phyloP scores from a whole-genome alignment of 2,113 vertebrate genomes.

The Jaculus jaculus region DNA sequence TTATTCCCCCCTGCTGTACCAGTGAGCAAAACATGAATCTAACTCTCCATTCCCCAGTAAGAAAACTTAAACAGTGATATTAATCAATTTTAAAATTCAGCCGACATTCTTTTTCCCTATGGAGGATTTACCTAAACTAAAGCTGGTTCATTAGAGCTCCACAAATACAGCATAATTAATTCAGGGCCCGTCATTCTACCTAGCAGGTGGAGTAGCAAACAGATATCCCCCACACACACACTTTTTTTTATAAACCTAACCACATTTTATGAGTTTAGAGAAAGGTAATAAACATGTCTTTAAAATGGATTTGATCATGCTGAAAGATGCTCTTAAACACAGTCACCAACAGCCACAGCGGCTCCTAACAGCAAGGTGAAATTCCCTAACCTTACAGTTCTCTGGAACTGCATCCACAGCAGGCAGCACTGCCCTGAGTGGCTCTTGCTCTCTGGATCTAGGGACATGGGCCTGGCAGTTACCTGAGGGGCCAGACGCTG shows the following conservation, averaged over 20 bases:
- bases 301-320: constrained; percentile 74
- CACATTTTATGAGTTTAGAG: constrained; percentile 38
- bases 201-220: constrained; percentile 69
- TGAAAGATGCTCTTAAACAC: constrained; percentile 79
- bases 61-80: constrained; percentile 45
- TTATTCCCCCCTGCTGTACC: background rate
- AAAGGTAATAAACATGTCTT: constrained; percentile 75
- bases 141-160: constrained; percentile 54
- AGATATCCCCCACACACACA: constrained; percentile 42
- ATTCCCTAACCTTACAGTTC: background rate
- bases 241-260: constrained; percentile 79
- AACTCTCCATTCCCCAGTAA: background rate
- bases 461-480: background rate
- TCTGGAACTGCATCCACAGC: background rate
- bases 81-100: constrained; percentile 62
- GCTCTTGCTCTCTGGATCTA: background rate
- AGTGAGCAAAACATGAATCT: background rate
- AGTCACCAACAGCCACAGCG: background rate
- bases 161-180: constrained; percentile 81
- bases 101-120: constrained; percentile 45
- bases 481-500: background rate
- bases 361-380: background rate
- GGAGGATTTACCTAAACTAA: constrained; percentile 64
- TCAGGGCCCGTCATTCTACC: constrained; percentile 75
- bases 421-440: background rate